phyloP scores from a whole-genome alignment of 2,113 vertebrate species.

The Alces alces region DNA sequence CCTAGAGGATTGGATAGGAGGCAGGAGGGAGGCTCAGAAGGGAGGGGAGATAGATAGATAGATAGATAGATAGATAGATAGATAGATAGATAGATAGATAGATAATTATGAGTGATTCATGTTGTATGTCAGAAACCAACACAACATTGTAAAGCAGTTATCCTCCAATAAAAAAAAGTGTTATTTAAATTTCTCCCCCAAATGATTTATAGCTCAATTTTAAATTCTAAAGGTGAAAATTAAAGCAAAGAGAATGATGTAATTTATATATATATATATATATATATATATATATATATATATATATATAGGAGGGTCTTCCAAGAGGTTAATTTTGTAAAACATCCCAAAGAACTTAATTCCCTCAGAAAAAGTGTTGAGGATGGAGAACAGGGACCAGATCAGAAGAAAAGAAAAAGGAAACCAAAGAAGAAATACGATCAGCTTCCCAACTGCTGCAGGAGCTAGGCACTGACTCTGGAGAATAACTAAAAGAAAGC shows the following conservation, averaged over 20 bases:
- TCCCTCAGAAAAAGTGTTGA: not conserved
- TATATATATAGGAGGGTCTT: slow-evolving; percentile 1
- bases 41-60: not conserved
- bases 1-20: not conserved
- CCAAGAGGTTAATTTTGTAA: slow-evolving; percentile 8
- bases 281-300: no score
- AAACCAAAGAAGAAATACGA: slow-evolving; percentile 21
- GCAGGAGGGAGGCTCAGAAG: not conserved
- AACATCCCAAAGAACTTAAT: not conserved
- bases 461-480: not conserved
- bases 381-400: not conserved
- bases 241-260: not conserved
- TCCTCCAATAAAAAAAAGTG: not conserved
- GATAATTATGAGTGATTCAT: not conserved
- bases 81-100: no score
- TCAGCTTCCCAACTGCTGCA: not conserved
- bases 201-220: slow-evolving; percentile 8
- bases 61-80: not conserved
- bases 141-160: not conserved
- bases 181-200: not conserved
- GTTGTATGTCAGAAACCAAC: not conserved
- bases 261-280: no score
- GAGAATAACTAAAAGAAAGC: not conserved
- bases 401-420: slow-evolving; percentile 20
- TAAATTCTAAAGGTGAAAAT: slow-evolving; percentile 24